phyloP scores from a whole-genome alignment of 2,113 vertebrate species.

The Hipposideros armiger region DNA sequence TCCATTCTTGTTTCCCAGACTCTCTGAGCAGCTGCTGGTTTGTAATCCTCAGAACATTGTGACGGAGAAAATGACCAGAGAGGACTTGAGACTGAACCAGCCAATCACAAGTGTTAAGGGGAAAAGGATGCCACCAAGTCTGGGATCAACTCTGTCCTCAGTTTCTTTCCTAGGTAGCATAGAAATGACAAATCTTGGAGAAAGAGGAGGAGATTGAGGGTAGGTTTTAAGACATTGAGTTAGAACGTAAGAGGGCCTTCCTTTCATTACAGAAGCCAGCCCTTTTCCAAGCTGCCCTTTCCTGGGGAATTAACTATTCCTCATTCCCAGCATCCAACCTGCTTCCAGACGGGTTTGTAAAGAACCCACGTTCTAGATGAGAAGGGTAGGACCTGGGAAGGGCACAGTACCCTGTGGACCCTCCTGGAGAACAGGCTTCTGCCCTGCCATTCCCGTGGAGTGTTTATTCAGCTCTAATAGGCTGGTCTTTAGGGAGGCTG shows the following conservation, averaged over 20 bases:
- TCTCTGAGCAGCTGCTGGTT: neutral
- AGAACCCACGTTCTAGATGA: neutral
- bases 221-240: neutral
- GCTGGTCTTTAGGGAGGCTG: neutral
- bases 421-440: neutral
- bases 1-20: neutral
- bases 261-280: neutral
- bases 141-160: too few relatives aligned
- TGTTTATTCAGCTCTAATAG: too few relatives aligned
- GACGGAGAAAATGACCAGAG: neutral
- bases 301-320: neutral
- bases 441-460: neutral
- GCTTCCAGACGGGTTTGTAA: neutral
- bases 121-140: too few relatives aligned
- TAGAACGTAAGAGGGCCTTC: neutral
- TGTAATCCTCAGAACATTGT: neutral
- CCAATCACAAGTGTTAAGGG: too few relatives aligned
- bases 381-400: too few relatives aligned
- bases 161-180: too few relatives aligned
- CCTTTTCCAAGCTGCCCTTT: neutral
- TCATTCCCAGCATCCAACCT: neutral
- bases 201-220: neutral
- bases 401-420: accelerated
- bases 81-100: neutral
- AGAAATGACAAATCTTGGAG: neutral